Evolutionary conservation across 2,797 vertebrate genomes (phyloP).

Genomic region (Sitta carolinensis): DNA sequence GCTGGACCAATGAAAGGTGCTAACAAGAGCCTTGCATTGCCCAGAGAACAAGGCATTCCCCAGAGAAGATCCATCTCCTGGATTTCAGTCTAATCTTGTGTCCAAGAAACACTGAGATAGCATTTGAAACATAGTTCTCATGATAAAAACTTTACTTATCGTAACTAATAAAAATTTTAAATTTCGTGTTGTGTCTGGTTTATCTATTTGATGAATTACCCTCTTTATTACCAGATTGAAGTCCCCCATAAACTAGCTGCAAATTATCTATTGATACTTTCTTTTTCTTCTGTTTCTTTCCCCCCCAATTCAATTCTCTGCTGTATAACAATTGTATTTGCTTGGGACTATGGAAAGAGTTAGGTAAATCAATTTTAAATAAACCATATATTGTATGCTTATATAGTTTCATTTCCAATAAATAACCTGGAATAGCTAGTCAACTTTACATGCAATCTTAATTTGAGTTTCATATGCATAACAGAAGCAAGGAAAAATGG

Average conservation of each 20-base stretch:
- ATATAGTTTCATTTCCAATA: slow-evolving; percentile 64
- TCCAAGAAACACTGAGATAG: background rate
- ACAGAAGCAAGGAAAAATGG: slow-evolving; percentile 40
- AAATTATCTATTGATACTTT: background rate
- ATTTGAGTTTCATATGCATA: slow-evolving; percentile 62
- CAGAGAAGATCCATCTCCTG: background rate
- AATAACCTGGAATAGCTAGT: slow-evolving; percentile 62
- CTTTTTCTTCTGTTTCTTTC: background rate
- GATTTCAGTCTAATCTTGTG: background rate
- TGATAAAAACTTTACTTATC: background rate
- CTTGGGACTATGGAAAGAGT: background rate
- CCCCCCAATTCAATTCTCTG: background rate
- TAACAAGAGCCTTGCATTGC: background rate
- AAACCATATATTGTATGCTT: slow-evolving; percentile 56
- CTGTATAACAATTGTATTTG: background rate
- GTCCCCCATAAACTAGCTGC: background rate
- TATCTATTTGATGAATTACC: background rate
- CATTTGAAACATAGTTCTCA: background rate
- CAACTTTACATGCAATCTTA: slow-evolving; percentile 61
- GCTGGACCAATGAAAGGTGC: background rate
- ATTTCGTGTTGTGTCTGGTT: background rate
- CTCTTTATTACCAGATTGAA: background rate
- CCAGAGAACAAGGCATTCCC: background rate
- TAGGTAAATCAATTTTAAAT: slow-evolving; percentile 61
- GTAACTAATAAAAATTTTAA: background rate